Evolutionary conservation across 2,797 vertebrate species (phyloP).

Genomic region (Ficedula albicollis): DNA sequence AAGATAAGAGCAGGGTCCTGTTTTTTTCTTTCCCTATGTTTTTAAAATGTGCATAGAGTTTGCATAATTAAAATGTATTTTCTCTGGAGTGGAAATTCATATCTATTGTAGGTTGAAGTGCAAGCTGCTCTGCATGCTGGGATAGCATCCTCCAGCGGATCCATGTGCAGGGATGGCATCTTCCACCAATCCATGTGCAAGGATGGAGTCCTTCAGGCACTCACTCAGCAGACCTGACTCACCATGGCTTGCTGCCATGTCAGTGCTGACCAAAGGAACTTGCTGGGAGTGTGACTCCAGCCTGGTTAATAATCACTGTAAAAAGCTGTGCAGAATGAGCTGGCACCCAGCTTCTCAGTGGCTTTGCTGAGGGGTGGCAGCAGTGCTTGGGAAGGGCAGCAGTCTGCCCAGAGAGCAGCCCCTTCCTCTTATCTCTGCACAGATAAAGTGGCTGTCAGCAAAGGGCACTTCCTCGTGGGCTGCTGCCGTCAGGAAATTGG

Average conservation of each 20-base stretch:
- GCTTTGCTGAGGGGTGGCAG: neutral
- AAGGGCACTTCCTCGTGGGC: neutral
- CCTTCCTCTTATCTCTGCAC: rapidly evolving
- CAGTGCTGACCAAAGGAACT: neutral
- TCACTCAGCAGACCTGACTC: neutral
- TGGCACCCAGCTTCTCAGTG: rapidly evolving
- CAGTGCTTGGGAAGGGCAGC: neutral
- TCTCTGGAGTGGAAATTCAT: neutral
- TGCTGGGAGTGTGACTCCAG: neutral
- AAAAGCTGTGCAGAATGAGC: neutral
- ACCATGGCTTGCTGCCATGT: neutral
- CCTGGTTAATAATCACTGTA: neutral
- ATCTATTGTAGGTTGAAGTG: neutral
- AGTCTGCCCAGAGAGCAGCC: neutral
- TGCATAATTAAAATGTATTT: constrained; percentile 32
- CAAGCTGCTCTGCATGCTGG: neutral
- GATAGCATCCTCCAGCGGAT: neutral
- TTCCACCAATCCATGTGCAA: neutral
- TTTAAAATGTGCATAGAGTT: constrained; percentile 29
- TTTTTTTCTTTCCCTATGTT: neutral
- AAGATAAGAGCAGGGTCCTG: constrained; percentile 25
- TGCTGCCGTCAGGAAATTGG: rapidly evolving
- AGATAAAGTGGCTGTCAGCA: neutral
- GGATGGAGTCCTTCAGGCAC: neutral
- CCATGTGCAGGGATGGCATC: neutral